These are phyloP conservation scores for Eulemur rubriventer DNA, from an alignment of 2,797 vertebrate genomes.

Conservation along the genomic window DNA sequence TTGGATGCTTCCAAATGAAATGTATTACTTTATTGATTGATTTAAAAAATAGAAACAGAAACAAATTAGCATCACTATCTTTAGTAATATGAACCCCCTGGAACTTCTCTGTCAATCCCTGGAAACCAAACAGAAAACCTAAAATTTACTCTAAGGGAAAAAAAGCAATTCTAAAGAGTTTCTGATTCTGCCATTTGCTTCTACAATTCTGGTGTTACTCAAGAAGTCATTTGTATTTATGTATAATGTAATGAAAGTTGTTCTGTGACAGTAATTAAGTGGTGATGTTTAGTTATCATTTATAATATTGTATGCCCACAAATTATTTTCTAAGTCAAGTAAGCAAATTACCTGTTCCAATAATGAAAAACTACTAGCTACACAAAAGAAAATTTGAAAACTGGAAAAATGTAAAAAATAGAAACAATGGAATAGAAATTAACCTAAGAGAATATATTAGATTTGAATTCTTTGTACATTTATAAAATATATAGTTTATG, in stretches of 20 bases:
- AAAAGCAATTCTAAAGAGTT: slow-evolving; percentile 15
- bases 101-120: background rate
- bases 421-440: slow-evolving; percentile 1
- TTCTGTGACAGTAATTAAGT: background rate
- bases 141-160: background rate
- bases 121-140: background rate
- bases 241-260: background rate
- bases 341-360: slow-evolving; percentile 19
- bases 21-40: background rate
- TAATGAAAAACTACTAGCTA: slow-evolving; percentile 25
- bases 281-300: background rate
- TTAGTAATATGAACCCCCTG: background rate
- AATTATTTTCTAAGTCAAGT: slow-evolving; percentile 12
- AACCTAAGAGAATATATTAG: background rate
- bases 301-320: background rate
- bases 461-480: slow-evolving; percentile 67
- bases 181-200: slow-evolving; percentile 62
- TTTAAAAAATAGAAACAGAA: background rate
- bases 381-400: slow-evolving; percentile 4
- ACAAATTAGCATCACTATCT: background rate
- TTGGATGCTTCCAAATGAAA: background rate
- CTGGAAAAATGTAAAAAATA: slow-evolving; percentile 32
- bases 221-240: slow-evolving; percentile 8
- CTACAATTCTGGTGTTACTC: slow-evolving; percentile 39
- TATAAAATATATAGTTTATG: slow-evolving; percentile 50